phyloP scores from a whole-genome alignment of 2,888 invertebrate species.

The Taphrorychus bicolor region DNA sequence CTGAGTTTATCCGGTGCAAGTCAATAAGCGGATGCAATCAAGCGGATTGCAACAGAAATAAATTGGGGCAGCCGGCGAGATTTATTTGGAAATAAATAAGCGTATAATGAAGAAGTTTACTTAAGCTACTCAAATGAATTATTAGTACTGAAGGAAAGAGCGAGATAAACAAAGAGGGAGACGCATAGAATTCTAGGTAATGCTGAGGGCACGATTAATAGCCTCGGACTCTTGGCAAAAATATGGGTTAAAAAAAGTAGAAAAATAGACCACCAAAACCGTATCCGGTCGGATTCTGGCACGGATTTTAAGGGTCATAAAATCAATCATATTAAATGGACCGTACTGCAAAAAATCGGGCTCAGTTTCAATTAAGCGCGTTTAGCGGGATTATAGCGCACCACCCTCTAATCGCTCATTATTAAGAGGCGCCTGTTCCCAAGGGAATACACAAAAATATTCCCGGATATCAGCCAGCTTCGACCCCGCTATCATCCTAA shows the following conservation, averaged over 20 bases:
- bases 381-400: neutral
- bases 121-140: neutral
- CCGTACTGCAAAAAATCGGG: slow-evolving; percentile 10
- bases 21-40: slow-evolving; percentile 3
- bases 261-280: neutral
- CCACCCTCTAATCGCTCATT: neutral
- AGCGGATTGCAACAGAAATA: slow-evolving; percentile 1
- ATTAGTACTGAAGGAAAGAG: neutral
- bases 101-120: slow-evolving; percentile 1
- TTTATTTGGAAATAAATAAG: slow-evolving; percentile 1
- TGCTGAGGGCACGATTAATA: neutral
- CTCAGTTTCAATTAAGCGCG: slow-evolving; percentile 24
- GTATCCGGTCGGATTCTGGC: neutral
- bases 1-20: neutral
- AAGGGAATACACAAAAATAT: neutral
- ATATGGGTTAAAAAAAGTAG: neutral
- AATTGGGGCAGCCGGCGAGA: neutral
- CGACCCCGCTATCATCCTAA: slow-evolving; percentile 6
- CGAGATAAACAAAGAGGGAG: neutral
- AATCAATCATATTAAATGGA: slow-evolving; percentile 3
- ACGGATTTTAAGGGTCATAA: neutral
- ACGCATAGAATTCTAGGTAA: neutral
- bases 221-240: neutral
- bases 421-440: neutral
- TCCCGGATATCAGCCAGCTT: neutral